Base-by-base conservation (phyloP, 1,140 invertebrate genomes). In the Macrosteles quadrilineatus region DNA sequence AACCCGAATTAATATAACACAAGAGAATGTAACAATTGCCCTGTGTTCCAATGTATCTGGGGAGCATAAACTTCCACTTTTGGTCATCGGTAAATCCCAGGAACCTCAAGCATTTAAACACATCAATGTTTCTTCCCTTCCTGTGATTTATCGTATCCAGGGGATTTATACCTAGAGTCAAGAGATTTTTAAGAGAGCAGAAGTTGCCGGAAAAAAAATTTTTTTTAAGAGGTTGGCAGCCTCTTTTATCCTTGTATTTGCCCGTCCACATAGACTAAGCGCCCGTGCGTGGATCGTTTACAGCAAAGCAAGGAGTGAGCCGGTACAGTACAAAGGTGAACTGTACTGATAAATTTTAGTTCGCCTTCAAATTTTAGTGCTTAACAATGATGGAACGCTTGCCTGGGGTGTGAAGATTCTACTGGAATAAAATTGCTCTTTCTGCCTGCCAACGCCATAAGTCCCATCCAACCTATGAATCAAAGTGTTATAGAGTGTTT, bases 141-240 rank as follows among this genome's bases (percentile, higher is more conserved):
- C 73, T 68, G 74, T 78, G n/a, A 57, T 73, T 64, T 80, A 80
- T 71, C 73, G 69, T 69, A 65, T 67, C 64, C 75, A 79, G 65
- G 77, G 23, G 27, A 29, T 67, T 67, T 50, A 19, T 67, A 1
- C 66, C 45, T 31, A 17, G 1, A 31, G 59, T 30, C 17, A 32
- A 30, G 17, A 14, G 6, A 19, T 63, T 31, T 14, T 30, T 30
- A 12, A 63, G 2, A 32, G 4, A 63, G 32, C 29, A 63, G 14
- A 29, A 32, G 14, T 23, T 57, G 25, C 53, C 53, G 1, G 4
- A 2, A 2, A 1, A 29, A 2, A 23, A n/a, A n/a, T n/a, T n/a
- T n/a, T n/a, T n/a, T n/a, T n/a, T n/a, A n/a, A n/a, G n/a, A n/a
- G n/a, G n/a, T n/a, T n/a, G n/a, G n/a, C n/a, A n/a, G n/a, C n/a